These are phyloP conservation scores for Notiomystis cincta DNA, from an alignment of 2,113 vertebrate species.

Conservation along the genomic window DNA sequence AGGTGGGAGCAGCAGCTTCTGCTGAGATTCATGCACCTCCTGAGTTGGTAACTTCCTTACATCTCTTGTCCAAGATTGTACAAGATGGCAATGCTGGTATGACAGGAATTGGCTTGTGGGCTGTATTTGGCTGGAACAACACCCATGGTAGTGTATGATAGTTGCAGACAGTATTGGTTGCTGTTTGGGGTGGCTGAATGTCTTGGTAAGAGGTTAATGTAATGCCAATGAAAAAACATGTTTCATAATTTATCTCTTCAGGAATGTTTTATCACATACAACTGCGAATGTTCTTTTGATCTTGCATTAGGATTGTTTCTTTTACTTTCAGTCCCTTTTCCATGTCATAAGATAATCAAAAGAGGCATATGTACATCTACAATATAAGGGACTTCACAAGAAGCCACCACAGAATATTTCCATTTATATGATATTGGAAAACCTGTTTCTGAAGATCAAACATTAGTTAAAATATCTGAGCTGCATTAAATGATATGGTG, in stretches of 20 bases:
- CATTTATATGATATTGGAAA: not conserved
- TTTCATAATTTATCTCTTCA: not conserved
- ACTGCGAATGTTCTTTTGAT: not conserved
- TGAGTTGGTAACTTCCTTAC: not conserved
- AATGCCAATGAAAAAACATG: not conserved
- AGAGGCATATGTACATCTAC: not conserved
- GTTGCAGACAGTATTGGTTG: not conserved
- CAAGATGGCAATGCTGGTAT: not conserved
- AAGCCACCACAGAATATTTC: not conserved
- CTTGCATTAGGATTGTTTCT: not conserved
- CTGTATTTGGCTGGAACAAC: not conserved
- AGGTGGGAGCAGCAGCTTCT: not conserved
- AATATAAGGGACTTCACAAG: not conserved
- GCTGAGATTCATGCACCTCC: not conserved
- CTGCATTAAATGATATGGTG: not conserved
- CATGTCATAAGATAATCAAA: not conserved
- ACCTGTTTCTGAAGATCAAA: not conserved
- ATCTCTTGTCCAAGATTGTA: not conserved
- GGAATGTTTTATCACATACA: not conserved
- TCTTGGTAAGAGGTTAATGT: not conserved
- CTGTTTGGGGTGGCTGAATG: not conserved
- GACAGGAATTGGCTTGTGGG: not conserved
- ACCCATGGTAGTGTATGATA: not conserved
- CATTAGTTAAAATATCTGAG: not conserved
- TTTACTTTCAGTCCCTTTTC: not conserved